A percentile compares a stretch with the other conserved stretches of the same genome.
Conservation (phyloP, 2,888 invertebrate species). For the Ectemnius lituratus region DNA sequence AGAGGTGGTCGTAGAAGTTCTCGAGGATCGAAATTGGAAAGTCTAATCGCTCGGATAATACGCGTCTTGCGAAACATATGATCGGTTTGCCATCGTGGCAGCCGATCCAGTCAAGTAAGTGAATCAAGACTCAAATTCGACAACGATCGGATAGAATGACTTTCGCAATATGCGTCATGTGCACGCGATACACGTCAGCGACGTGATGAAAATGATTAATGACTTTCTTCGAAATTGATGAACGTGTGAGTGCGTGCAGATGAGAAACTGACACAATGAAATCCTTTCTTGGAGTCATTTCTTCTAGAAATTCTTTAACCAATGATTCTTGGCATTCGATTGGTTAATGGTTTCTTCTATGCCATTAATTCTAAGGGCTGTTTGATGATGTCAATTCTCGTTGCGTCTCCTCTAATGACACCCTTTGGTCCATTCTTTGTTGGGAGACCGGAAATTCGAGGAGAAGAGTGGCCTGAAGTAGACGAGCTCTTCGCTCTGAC, state of each 20-base stretch:
- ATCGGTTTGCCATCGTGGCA: background rate
- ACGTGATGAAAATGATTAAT: constrained; percentile 51
- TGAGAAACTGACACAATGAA: too few relatives aligned
- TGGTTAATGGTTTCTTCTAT: too few relatives aligned
- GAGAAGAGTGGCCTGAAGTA: background rate
- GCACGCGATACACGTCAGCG: constrained; percentile 41
- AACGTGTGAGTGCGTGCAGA: too few relatives aligned
- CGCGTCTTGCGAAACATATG: constrained; percentile 1
- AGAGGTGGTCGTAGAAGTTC: background rate
- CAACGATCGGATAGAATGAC: constrained; percentile 43
- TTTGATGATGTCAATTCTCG: too few relatives aligned
- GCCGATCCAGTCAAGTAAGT: constrained; percentile 31
- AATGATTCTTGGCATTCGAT: too few relatives aligned
- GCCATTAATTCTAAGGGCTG: too few relatives aligned
- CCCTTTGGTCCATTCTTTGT: background rate
- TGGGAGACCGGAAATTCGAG: background rate
- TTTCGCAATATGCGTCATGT: constrained; percentile 57
- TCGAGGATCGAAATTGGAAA: background rate
- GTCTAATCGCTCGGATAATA: constrained; percentile 2
- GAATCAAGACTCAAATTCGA: constrained; percentile 56
- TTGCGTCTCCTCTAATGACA: too few relatives aligned
- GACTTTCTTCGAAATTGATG: constrained; percentile 12
- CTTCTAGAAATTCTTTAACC: too few relatives aligned
- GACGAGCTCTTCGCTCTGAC: constrained; percentile 9
- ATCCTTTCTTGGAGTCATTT: too few relatives aligned